A percentile compares a stretch with the other conserved stretches of the same genome.
These are phyloP conservation scores for Lasius platythorax DNA, from an alignment of 2,888 invertebrate species.

Conservation along the genomic window DNA sequence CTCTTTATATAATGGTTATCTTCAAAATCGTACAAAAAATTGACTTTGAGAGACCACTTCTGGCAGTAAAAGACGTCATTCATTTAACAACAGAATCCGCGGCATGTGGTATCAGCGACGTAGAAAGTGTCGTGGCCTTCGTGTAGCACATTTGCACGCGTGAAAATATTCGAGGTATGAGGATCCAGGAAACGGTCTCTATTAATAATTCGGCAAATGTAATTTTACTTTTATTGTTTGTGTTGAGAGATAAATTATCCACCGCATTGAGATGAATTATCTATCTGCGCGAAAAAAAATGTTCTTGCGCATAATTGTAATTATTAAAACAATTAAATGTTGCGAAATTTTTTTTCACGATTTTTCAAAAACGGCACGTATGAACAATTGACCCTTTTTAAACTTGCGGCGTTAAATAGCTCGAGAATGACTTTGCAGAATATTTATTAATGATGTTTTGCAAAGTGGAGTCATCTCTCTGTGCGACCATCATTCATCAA, in stretches of 20 bases:
- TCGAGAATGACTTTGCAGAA: neutral
- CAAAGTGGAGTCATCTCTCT: neutral
- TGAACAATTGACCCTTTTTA: neutral
- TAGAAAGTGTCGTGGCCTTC: neutral
- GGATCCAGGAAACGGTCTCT: conserved; percentile 8
- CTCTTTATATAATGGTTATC: neutral
- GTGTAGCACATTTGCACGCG: neutral
- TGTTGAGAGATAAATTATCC: neutral
- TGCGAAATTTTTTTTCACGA: neutral
- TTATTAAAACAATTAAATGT: neutral
- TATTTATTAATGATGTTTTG: neutral
- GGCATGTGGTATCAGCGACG: neutral
- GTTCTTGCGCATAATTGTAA: neutral
- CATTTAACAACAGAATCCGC: conserved; percentile 14
- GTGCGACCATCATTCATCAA: neutral
- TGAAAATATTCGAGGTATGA: conserved; percentile 14
- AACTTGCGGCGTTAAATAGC: neutral
- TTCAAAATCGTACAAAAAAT: neutral
- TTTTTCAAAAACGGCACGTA: neutral
- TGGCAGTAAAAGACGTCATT: neutral
- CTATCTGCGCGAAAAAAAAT: neutral
- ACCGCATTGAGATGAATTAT: neutral
- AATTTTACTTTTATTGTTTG: neutral
- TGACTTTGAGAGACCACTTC: neutral
- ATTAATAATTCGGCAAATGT: conserved; percentile 20